A percentile compares a stretch with the other conserved stretches of the same genome.
Conservation (phyloP, 2,888 invertebrate genomes). For the Eurytoma adleriae region DNA sequence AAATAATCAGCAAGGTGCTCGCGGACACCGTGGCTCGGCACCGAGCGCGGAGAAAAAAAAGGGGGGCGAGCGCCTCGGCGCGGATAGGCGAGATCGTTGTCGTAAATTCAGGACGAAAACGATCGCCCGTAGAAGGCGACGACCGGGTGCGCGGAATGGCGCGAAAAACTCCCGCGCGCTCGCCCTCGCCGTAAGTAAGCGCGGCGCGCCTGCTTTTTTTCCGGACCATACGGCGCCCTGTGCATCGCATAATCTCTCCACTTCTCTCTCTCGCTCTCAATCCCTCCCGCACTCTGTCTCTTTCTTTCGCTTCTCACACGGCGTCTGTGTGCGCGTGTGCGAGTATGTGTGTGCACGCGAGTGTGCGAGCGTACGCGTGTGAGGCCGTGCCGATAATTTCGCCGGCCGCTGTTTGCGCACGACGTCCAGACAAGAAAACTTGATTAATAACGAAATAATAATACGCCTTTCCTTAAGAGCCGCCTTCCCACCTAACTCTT, state of each 20-base stretch:
- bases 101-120: slow-evolving; percentile 47
- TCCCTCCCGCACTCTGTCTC: no score
- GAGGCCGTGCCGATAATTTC: slow-evolving; percentile 31
- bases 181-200: slow-evolving; percentile 1
- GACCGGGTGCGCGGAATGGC: not conserved
- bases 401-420: not conserved
- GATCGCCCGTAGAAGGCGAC: slow-evolving; percentile 20
- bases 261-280: not conserved
- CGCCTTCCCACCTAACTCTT: slow-evolving; percentile 37
- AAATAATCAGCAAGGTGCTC: slow-evolving; percentile 6
- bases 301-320: no score
- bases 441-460: slow-evolving; percentile 74
- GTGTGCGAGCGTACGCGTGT: no score
- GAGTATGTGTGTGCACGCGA: no score
- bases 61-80: not conserved
- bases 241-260: slow-evolving; percentile 24
- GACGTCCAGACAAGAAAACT: slow-evolving; percentile 63
- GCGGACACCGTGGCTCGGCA: not conserved
- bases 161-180: not conserved
- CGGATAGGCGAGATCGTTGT: not conserved
- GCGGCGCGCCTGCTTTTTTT: slow-evolving; percentile 9
- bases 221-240: slow-evolving; percentile 8
- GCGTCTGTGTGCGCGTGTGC: no score
- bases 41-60: not conserved
- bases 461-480: slow-evolving; percentile 59